These are phyloP conservation scores for Rhingia campestris DNA, from an alignment of 2,888 invertebrate genomes.

Conservation along the genomic window DNA sequence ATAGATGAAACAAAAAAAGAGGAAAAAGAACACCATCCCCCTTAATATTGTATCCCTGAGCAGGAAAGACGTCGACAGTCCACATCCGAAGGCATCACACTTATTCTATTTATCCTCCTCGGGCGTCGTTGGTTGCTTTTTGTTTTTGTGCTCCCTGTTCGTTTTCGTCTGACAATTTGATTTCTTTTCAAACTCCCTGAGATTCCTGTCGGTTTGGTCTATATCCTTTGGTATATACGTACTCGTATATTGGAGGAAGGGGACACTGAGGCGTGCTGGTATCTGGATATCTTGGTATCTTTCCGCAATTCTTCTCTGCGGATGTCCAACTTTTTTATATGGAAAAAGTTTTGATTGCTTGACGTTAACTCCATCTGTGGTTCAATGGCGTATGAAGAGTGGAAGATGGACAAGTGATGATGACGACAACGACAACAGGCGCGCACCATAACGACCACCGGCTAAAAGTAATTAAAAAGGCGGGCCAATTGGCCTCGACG, in stretches of 20 bases:
- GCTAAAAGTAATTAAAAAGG: constrained; percentile 71
- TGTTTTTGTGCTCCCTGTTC: constrained; percentile 24
- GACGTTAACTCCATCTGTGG: constrained; percentile 72
- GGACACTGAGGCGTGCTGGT: not conserved
- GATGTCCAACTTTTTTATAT: constrained; percentile 71
- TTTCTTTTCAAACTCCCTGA: constrained; percentile 63
- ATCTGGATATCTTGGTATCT: constrained; percentile 32
- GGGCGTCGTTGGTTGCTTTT: not conserved
- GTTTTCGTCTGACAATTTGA: constrained; percentile 64
- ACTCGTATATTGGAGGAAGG: not conserved
- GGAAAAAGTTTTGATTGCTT: constrained; percentile 74
- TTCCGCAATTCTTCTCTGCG: constrained; percentile 50
- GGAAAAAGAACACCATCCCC: not conserved
- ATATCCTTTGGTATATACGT: not conserved
- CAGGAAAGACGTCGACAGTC: constrained; percentile 8
- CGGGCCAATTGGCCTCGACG: constrained; percentile 30
- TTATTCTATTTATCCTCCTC: constrained; percentile 45
- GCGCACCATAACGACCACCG: constrained; percentile 58
- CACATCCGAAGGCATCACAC: constrained; percentile 29
- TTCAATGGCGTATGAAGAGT: constrained; percentile 71
- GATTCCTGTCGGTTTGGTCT: constrained; percentile 36
- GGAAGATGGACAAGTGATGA: constrained; percentile 72
- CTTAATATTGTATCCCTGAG: constrained; percentile 16
- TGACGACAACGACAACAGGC: constrained; percentile 40
- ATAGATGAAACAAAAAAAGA: constrained; percentile 24